phyloP scores from a whole-genome alignment of 2,888 invertebrate species.

The Xestobium rufovillosum region DNA sequence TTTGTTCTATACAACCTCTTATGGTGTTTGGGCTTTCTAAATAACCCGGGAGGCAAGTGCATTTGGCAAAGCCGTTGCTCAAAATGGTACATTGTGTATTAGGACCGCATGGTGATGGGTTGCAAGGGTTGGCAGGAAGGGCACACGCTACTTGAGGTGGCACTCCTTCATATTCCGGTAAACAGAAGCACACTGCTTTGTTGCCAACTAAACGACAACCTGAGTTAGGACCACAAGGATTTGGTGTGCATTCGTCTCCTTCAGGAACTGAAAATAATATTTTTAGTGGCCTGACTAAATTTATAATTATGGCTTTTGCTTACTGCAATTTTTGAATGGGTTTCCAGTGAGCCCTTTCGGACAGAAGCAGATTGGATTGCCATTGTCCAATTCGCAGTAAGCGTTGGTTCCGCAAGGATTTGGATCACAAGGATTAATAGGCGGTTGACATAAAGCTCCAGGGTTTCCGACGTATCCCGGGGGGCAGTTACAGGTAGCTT shows the following conservation, averaged over 20 bases:
- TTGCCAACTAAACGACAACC: conserved; percentile 71
- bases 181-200: conserved; percentile 76
- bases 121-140: conserved; percentile 70
- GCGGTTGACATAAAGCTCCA: conserved; percentile 59
- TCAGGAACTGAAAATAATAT: conserved; percentile 64
- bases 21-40: conserved; percentile 84
- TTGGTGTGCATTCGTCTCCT: conserved; percentile 74
- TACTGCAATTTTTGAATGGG: conserved; percentile 85
- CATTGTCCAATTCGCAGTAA: conserved; percentile 74
- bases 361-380: conserved; percentile 82
- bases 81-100: conserved; percentile 78
- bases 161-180: conserved; percentile 79
- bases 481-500: conserved; percentile 73
- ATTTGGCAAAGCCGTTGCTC: conserved; percentile 75
- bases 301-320: too few species aligned
- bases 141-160: conserved; percentile 67
- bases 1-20: conserved; percentile 71
- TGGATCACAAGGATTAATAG: conserved; percentile 71
- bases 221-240: conserved; percentile 77
- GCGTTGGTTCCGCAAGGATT: conserved; percentile 86
- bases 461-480: conserved; percentile 77
- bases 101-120: conserved; percentile 80
- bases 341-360: conserved; percentile 86
- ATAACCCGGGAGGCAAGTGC: conserved; percentile 75
- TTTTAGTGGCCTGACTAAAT: conserved; percentile 8